phyloP scores from a whole-genome alignment of 1,140 invertebrate species.

The Acromyrmex charruanus region DNA sequence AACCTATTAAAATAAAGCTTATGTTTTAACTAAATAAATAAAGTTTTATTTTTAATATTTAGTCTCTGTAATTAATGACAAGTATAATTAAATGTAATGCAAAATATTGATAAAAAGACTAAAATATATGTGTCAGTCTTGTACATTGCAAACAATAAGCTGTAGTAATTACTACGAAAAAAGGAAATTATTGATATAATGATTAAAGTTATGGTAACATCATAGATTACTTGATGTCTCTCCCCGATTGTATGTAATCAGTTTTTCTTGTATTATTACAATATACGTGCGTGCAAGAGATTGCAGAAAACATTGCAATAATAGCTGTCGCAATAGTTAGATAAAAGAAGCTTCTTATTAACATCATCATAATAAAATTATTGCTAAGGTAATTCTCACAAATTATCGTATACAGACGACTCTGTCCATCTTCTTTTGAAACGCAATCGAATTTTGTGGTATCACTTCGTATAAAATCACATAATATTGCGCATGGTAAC shows the following conservation, averaged over 20 bases:
- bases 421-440: background rate
- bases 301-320: background rate
- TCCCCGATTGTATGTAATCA: background rate
- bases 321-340: background rate
- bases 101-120: background rate
- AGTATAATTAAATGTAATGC: background rate
- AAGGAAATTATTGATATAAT: slow-evolving; percentile 5
- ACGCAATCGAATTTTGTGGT: slow-evolving; percentile 19
- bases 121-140: background rate
- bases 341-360: slow-evolving; percentile 14
- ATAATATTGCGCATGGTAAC: background rate
- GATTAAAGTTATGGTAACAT: slow-evolving; percentile 9
- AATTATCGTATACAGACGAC: slow-evolving; percentile 29
- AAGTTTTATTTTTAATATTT: background rate
- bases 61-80: background rate
- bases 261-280: slow-evolving; percentile 3
- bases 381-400: background rate
- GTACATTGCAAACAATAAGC: background rate
- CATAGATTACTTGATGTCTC: background rate
- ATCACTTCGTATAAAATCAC: background rate
- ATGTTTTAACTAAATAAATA: background rate
- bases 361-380: background rate
- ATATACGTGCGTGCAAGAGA: background rate
- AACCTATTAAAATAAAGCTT: background rate
- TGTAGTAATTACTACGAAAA: background rate